Base-by-base conservation (phyloP, 2,113 vertebrate species). In the Piaya cayana region DNA sequence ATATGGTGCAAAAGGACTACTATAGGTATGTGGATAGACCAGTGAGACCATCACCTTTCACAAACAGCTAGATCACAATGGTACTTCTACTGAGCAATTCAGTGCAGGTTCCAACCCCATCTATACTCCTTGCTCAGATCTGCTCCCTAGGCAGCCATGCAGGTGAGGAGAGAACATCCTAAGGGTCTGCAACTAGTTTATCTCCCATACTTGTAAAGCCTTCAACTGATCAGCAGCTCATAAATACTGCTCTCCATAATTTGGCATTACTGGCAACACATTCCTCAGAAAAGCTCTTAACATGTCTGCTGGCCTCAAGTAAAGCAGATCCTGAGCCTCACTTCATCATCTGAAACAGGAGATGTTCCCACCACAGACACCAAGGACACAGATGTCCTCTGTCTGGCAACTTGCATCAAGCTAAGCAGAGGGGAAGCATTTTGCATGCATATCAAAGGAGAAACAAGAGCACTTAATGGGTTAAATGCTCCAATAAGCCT, bases 381-480 rank as follows among this genome's bases (percentile, higher is more conserved):
- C 60, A 47, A 43, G 15, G 49, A n/a, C 69, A 45, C 4, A 27
- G 7, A 11, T 43, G 17, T 52, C 36, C 36, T 75, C 74, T 60
- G 43, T 53, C 82, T 39, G 29, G 49, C 49, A 71, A 47, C 29
- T 29, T 6, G 5, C 45, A 62, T 26, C 39, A 86, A 49, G 27
- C 49, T 2, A 10, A 53, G 50, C 47, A 77, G 37, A 75, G 56
- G 7, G 29, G 34, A 55, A 71, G 59, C 8, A 1, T 62, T 86
- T 21, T 8, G 3, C 47, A 71, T 1, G 0, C 20, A 49, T 9
- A 1, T 5, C 6, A 2, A 47, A 76, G 26, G 9, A 80, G 62
- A 34, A 55, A 62, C n/a, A 59, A 21, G 5, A 62, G 25, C 5
- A 26, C 53, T 72, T n/a, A 11, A 5, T 2, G 55, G 23, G 32